phyloP scores from a whole-genome alignment of 2,113 vertebrate species.

The Callospermophilus lateralis region DNA sequence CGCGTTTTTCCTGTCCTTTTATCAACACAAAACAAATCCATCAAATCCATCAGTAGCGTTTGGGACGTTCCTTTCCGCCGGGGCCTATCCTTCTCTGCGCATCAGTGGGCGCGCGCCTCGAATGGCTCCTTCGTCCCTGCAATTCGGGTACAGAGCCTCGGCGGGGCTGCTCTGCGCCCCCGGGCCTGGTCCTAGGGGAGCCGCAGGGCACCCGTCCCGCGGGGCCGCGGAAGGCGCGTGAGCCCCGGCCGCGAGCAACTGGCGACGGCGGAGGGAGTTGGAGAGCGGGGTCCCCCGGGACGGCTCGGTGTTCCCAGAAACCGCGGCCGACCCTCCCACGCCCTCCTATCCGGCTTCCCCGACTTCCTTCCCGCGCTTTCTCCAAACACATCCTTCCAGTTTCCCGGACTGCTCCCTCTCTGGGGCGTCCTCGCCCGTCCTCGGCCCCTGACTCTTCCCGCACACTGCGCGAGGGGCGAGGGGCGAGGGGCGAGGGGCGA shows the following conservation, averaged over 20 bases:
- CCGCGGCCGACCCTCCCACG: neutral
- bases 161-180: too few species aligned
- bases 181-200: too few species aligned
- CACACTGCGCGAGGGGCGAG: accelerated
- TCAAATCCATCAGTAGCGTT: neutral
- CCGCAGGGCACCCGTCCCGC: too few species aligned
- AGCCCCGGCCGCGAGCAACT: too few species aligned
- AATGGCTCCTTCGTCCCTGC: too few species aligned
- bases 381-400: neutral
- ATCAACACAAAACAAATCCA: neutral
- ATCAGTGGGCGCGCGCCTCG: too few species aligned
- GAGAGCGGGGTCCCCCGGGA: neutral
- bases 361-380: slow-evolving; percentile 69
- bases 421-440: neutral
- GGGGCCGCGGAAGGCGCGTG: too few species aligned
- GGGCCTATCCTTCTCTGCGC: too few species aligned
- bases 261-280: neutral
- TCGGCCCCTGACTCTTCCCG: neutral
- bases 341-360: neutral
- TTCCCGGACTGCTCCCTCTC: neutral
- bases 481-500: neutral
- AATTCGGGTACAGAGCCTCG: too few species aligned
- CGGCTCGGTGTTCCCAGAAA: slow-evolving; percentile 59
- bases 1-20: neutral
- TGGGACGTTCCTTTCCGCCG: neutral